Evolutionary conservation across 1,140 invertebrate genomes (phyloP).

Genomic region (Zaprionus capensis): DNA sequence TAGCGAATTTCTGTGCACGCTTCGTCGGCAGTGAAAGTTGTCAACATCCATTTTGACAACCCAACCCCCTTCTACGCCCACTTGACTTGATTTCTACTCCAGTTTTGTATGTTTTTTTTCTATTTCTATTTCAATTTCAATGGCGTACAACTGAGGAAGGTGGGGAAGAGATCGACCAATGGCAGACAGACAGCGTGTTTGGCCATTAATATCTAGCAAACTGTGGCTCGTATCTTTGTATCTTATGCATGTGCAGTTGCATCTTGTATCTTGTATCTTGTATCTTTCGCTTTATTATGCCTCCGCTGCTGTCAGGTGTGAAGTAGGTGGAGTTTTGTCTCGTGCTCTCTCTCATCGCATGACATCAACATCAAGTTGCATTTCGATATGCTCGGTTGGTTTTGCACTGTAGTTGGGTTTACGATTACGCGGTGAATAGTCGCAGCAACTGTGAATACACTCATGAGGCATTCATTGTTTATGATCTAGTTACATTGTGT

Average conservation of each 20-base stretch:
- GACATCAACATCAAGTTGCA: constrained; percentile 19
- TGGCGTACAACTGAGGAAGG: constrained; percentile 29
- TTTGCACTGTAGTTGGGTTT: neutral
- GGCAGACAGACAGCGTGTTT: constrained; percentile 27
- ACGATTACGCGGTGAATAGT: constrained; percentile 16
- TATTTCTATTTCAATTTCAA: constrained; percentile 45
- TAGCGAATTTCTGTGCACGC: constrained; percentile 45
- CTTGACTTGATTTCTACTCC: constrained; percentile 34
- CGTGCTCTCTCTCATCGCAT: constrained; percentile 18
- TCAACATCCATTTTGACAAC: constrained; percentile 29
- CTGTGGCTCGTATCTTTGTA: constrained; percentile 29
- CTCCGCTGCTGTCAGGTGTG: constrained; percentile 43
- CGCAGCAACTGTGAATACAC: constrained; percentile 6
- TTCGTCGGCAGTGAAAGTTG: constrained; percentile 55
- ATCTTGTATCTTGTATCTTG: constrained; percentile 39
- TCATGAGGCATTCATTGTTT: constrained; percentile 4
- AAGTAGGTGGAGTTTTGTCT: constrained; percentile 52
- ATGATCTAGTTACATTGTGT: neutral
- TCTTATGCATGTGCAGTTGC: constrained; percentile 35
- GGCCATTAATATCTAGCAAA: constrained; percentile 47
- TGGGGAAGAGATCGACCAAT: constrained; percentile 33
- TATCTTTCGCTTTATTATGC: constrained; percentile 30
- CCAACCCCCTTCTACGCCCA: neutral
- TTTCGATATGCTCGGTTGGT: constrained; percentile 40
- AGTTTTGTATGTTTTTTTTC: constrained; percentile 26